These are phyloP conservation scores for Itoplectis maculator DNA, from an alignment of 2,888 invertebrate species.

Conservation along the genomic window DNA sequence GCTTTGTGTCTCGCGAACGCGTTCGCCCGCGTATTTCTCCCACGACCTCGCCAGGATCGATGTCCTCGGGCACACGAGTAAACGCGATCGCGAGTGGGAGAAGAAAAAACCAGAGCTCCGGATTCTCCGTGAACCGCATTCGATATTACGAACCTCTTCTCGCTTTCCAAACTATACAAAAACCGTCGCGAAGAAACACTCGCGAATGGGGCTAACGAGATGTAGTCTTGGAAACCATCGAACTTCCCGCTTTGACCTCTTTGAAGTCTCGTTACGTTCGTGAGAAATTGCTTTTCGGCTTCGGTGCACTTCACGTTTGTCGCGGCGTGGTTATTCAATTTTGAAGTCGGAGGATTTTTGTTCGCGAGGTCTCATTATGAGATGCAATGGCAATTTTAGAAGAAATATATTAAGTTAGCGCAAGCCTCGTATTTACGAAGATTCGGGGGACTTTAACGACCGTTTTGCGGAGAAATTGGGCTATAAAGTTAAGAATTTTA, in stretches of 20 bases:
- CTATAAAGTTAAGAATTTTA: slow-evolving; percentile 16
- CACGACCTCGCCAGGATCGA: slow-evolving; percentile 70
- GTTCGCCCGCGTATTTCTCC: slow-evolving; percentile 73
- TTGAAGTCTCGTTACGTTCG: background rate
- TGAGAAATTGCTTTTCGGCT: background rate
- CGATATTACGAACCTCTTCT: background rate
- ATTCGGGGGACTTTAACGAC: slow-evolving; percentile 13
- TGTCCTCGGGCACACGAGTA: slow-evolving; percentile 60
- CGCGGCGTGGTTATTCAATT: background rate
- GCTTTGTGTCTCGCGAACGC: slow-evolving; percentile 49
- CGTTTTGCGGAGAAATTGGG: slow-evolving; percentile 13
- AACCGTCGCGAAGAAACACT: background rate
- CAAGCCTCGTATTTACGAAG: slow-evolving; percentile 3
- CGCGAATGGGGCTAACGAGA: slow-evolving; percentile 19
- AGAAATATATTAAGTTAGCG: background rate
- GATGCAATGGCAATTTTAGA: background rate
- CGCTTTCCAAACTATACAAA: slow-evolving; percentile 1
- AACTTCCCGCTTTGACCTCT: background rate
- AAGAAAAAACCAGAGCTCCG: background rate
- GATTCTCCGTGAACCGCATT: slow-evolving; percentile 20
- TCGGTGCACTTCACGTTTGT: background rate
- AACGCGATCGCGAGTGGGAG: slow-evolving; percentile 4
- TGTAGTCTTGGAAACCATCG: slow-evolving; percentile 10
- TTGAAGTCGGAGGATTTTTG: background rate
- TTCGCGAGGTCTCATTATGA: background rate